A percentile compares a stretch with the other conserved stretches of the same genome.
phyloP scores from a whole-genome alignment of 2,113 vertebrate genomes.

The Lates calcarifer region DNA sequence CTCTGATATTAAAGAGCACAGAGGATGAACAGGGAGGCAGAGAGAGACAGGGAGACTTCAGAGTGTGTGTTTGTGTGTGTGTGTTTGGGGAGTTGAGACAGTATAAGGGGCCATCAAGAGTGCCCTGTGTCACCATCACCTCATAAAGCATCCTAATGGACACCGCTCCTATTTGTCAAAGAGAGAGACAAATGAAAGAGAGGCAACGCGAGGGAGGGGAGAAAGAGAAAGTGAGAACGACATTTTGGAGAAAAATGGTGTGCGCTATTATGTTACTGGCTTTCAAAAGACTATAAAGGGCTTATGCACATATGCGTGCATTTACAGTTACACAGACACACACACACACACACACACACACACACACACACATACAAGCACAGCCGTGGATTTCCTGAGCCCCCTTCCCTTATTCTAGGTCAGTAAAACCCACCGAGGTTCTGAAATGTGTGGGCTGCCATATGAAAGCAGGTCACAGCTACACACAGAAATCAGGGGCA shows the following conservation, averaged over 20 bases:
- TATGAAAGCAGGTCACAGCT: conserved; percentile 80
- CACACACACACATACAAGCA: conserved; percentile 26
- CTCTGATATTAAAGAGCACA: conserved; percentile 75
- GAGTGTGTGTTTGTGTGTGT: conserved; percentile 40
- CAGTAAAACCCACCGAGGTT: conserved; percentile 73
- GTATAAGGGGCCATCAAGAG: conserved; percentile 66
- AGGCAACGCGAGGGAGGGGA: conserved; percentile 38
- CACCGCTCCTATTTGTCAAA: conserved; percentile 75
- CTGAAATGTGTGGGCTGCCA: conserved; percentile 72
- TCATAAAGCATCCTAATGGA: conserved; percentile 84
- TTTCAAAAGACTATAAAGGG: conserved; percentile 71
- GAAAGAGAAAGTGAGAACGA: conserved; percentile 76
- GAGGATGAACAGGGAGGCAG: conserved; percentile 56
- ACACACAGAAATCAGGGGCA: conserved; percentile 43
- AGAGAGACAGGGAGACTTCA: conserved; percentile 39
- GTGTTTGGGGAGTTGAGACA: conserved; percentile 58
- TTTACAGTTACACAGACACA: conserved; percentile 63
- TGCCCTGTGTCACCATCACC: conserved; percentile 79
- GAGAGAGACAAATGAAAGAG: conserved; percentile 72
- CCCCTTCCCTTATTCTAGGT: conserved; percentile 69
- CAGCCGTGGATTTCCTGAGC: conserved; percentile 62
- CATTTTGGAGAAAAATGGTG: conserved; percentile 76
- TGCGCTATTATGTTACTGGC: conserved; percentile 74
- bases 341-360: conserved; percentile 22
- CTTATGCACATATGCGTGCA: conserved; percentile 67